Conservation (phyloP, 2,888 invertebrate genomes). For the Pteria penguin region DNA sequence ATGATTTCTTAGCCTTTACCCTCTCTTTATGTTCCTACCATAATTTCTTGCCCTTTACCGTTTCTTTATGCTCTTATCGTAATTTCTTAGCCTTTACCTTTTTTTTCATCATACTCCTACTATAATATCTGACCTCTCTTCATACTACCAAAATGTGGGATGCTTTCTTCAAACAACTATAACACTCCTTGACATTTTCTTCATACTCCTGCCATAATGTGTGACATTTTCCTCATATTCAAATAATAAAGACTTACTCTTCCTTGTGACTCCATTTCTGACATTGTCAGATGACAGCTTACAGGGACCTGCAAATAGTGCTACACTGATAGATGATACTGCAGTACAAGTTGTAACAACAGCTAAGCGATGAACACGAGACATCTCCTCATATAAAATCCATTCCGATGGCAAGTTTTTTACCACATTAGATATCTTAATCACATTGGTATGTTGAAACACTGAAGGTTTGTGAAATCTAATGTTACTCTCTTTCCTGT, state of each 20-base stretch:
- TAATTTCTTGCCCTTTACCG: too few species aligned
- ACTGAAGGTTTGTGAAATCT: slow-evolving; percentile 85
- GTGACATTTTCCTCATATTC: not conserved
- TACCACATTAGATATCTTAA: slow-evolving; percentile 70
- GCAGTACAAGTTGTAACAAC: slow-evolving; percentile 90
- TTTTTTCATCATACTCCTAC: too few species aligned
- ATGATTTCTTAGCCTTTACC: too few species aligned
- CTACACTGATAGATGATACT: slow-evolving; percentile 89
- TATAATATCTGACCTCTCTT: too few species aligned
- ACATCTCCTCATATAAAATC: slow-evolving; percentile 93
- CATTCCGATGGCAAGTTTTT: slow-evolving; percentile 87
- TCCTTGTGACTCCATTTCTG: slow-evolving; percentile 64
- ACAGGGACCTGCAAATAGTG: slow-evolving; percentile 87
- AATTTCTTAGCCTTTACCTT: too few species aligned
- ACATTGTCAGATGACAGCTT: slow-evolving; percentile 82
- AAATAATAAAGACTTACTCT: not conserved
- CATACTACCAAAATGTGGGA: too few species aligned
- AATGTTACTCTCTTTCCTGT: slow-evolving; percentile 84
- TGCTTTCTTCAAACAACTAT: too few species aligned
- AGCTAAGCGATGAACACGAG: slow-evolving; percentile 84
- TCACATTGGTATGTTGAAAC: slow-evolving; percentile 77
- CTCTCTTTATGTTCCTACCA: too few species aligned
- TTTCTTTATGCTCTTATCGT: too few species aligned
- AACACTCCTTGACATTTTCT: too few species aligned
- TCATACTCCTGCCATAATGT: too few species aligned